Conservation (phyloP, 2,797 vertebrate species). For the Propithecus perrieri region DNA sequence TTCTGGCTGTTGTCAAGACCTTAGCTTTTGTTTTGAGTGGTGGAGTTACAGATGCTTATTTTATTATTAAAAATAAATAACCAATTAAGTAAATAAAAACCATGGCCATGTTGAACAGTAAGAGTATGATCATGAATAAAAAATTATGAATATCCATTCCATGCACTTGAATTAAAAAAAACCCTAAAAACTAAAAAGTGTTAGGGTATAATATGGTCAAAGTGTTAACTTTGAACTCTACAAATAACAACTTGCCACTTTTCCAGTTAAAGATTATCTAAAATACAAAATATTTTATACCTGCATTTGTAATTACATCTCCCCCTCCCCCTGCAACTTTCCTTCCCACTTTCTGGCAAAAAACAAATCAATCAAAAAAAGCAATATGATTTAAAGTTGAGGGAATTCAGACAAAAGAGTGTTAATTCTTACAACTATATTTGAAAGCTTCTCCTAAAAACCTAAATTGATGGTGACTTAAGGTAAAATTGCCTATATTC, state of each 20-base stretch:
- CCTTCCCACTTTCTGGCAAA: neutral
- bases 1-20: neutral
- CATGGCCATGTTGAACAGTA: neutral
- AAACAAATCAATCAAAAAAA: neutral
- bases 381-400: neutral
- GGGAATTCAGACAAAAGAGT: neutral
- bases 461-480: slow-evolving; percentile 40
- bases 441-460: slow-evolving; percentile 38
- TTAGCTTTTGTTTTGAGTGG: neutral
- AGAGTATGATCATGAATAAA: neutral
- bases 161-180: neutral
- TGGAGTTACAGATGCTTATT: neutral
- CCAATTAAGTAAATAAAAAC: neutral
- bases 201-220: neutral
- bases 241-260: neutral
- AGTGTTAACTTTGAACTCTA: neutral
- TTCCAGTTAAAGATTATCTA: neutral
- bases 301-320: neutral
- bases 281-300: neutral
- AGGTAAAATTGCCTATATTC: neutral
- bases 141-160: neutral
- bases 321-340: rapidly evolving
- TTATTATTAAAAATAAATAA: neutral
- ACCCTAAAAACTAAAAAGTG: neutral
- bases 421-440: neutral